Percentiles rank a stretch among this genome's conserved stretches.
Conservation (phyloP, 2,888 invertebrate species). For the Amaurobius ferox region DNA sequence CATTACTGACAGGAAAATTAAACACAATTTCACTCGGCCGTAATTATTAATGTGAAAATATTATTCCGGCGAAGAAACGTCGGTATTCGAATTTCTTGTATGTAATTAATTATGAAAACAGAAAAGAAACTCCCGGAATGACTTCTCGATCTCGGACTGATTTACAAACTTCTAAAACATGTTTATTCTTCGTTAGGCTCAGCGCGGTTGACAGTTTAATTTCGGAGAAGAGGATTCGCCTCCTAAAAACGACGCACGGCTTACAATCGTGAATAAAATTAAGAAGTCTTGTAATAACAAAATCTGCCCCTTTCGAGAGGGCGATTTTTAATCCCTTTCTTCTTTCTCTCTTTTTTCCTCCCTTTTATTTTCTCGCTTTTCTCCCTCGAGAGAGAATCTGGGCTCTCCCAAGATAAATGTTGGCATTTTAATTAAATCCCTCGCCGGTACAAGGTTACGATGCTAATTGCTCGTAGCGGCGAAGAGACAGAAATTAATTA, state of each 20-base stretch:
- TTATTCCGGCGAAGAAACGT: background rate
- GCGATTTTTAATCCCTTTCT: constrained; percentile 30
- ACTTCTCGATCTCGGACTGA: background rate
- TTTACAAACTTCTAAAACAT: constrained; percentile 46
- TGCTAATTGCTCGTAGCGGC: constrained; percentile 66
- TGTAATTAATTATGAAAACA: constrained; percentile 13
- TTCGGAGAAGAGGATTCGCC: constrained; percentile 12
- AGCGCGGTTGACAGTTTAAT: constrained; percentile 39
- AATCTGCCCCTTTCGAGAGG: constrained; percentile 21
- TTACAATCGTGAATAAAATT: constrained; percentile 17
- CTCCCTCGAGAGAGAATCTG: background rate
- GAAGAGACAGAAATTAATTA: constrained; percentile 71
- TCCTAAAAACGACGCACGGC: constrained; percentile 30
- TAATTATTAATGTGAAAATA: no score
- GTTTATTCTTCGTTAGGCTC: constrained; percentile 39
- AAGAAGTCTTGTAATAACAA: constrained; percentile 50
- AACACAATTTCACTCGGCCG: no score
- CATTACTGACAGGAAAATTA: background rate
- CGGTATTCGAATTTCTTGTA: constrained; percentile 5
- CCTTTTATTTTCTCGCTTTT: background rate
- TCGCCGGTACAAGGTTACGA: constrained; percentile 50
- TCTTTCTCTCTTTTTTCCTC: constrained; percentile 22
- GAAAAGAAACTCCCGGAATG: background rate
- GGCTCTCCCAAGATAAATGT: constrained; percentile 67
- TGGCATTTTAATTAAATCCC: constrained; percentile 64